Conservation (phyloP, 1,140 invertebrate genomes). For the Pseudomyrmex dendroicus region DNA sequence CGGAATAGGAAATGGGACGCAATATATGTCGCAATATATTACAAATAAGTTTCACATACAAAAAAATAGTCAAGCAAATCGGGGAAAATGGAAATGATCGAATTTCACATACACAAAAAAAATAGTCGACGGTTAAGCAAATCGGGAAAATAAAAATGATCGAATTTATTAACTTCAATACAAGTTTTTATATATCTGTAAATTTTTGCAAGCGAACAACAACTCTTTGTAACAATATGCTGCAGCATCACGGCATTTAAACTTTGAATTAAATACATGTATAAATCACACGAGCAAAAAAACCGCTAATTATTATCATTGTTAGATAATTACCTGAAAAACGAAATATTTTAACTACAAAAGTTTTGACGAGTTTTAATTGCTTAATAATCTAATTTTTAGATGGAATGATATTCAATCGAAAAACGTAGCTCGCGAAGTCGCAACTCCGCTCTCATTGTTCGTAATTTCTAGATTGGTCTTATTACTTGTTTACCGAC, state of each 20-base stretch:
- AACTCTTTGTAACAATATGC: not conserved
- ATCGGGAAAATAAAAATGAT: constrained; percentile 12
- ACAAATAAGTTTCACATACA: constrained; percentile 34
- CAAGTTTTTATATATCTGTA: not conserved
- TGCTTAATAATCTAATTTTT: not conserved
- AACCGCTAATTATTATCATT: not conserved
- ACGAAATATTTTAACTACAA: not conserved
- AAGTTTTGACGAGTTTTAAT: not conserved
- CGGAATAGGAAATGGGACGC: constrained; percentile 15
- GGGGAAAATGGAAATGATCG: not conserved
- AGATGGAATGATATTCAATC: not conserved
- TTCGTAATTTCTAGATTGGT: not conserved
- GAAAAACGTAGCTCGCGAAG: not conserved
- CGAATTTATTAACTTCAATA: constrained; percentile 2
- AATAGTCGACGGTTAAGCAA: not conserved
- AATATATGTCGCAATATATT: constrained; percentile 19
- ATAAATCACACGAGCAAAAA: not conserved
- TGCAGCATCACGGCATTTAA: not conserved
- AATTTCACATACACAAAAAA: constrained; percentile 24
- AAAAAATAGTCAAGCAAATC: not conserved
- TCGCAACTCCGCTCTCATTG: not conserved
- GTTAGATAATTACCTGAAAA: not conserved
- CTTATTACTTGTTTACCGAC: constrained; percentile 15
- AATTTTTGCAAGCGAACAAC: not conserved
- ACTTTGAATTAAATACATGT: not conserved